Percentiles rank a stretch among this genome's conserved stretches.
Evolutionary conservation across 2,888 invertebrate species (phyloP).

Genomic region (Apodemia mormo): DNA sequence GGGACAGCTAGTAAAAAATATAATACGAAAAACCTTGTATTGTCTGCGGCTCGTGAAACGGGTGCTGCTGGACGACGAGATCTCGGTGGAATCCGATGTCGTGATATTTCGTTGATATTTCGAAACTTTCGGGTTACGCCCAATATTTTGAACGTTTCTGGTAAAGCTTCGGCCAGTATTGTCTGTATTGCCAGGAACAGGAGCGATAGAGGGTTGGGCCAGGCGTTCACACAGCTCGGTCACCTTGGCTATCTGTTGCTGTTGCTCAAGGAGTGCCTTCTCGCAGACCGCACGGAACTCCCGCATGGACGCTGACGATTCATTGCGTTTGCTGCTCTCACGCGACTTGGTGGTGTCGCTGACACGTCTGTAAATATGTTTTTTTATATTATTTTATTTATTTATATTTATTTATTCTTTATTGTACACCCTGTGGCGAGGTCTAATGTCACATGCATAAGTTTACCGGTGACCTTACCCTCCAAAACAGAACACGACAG

Average conservation of each 20-base stretch:
- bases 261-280: conserved; percentile 59
- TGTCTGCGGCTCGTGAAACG: neutral
- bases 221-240: conserved; percentile 61
- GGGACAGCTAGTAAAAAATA: too few relatives aligned
- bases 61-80: conserved; percentile 41
- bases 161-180: neutral
- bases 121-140: neutral
- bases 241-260: conserved; percentile 56
- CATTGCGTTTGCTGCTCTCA: conserved; percentile 29
- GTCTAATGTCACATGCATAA: too few relatives aligned
- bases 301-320: conserved; percentile 50
- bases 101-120: conserved; percentile 21
- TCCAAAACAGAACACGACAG: too few relatives aligned
- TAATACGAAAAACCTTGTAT: neutral
- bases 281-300: conserved; percentile 58
- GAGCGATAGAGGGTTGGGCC: conserved; percentile 40
- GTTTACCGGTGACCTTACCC: too few relatives aligned
- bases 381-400: too few relatives aligned
- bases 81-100: conserved; percentile 45
- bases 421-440: too few relatives aligned
- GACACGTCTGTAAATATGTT: conserved; percentile 30
- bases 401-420: too few relatives aligned
- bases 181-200: neutral
- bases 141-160: neutral
- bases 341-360: conserved; percentile 29